phyloP scores from a whole-genome alignment of 1,140 invertebrate genomes.

The Tetranychus cinnabarinus region DNA sequence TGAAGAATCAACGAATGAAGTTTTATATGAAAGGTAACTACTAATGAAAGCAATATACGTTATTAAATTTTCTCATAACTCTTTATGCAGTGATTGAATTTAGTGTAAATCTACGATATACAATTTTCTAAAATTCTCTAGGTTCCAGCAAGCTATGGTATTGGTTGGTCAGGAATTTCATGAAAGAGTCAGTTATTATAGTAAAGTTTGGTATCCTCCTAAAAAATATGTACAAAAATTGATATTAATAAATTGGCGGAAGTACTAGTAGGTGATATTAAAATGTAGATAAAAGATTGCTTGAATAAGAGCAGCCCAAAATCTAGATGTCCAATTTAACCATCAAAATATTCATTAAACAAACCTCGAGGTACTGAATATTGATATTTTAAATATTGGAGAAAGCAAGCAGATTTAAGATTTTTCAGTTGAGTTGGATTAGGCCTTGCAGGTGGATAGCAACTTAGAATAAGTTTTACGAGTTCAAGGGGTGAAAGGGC shows the following conservation, averaged over 20 bases:
- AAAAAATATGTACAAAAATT: slow-evolving; percentile 36
- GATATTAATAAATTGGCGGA: too few species aligned
- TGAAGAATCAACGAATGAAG: slow-evolving; percentile 19
- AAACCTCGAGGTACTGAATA: slow-evolving; percentile 4
- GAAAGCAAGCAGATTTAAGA: slow-evolving; percentile 7
- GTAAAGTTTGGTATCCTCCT: slow-evolving; percentile 57
- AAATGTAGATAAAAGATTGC: slow-evolving; percentile 8
- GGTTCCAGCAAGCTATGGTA: slow-evolving; percentile 40
- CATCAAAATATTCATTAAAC: slow-evolving; percentile 10
- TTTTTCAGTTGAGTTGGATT: neutral
- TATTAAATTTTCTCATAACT: too few species aligned
- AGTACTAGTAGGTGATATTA: neutral
- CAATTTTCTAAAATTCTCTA: neutral
- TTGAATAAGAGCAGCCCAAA: slow-evolving; percentile 9
- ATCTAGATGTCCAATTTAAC: neutral
- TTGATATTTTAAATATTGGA: slow-evolving; percentile 8
- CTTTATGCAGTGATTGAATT: too few species aligned
- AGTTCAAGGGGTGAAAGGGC: neutral
- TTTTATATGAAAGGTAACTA: slow-evolving; percentile 6
- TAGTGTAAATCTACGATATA: too few species aligned
- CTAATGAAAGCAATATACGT: too few species aligned
- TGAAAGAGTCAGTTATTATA: slow-evolving; percentile 39
- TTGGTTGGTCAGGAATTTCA: slow-evolving; percentile 57
- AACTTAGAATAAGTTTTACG: neutral
- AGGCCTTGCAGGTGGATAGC: neutral